Evolutionary conservation across 2,888 invertebrate genomes (phyloP), one percentile per base, ranked within the genome.

Genomic region (Idaea aversata): DNA sequence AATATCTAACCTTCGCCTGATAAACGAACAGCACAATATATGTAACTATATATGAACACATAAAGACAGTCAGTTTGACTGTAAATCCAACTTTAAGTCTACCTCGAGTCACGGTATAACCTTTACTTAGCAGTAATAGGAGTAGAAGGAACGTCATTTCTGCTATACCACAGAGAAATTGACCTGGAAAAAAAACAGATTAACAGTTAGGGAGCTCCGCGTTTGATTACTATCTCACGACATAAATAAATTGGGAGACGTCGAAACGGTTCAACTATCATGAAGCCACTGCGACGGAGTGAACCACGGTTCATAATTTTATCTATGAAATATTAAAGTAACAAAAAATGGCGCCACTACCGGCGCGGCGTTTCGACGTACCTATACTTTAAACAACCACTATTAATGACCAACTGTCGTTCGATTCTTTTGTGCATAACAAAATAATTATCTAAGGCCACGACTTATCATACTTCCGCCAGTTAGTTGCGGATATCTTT

Each of bases 41-140:
- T 0, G 95, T 94, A 63, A 96, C 92, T 0, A 95, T 89, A 77
- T 97, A 98, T 6, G 95, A 80, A 71, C 96, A 95, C 94, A 97
- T 96, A 86, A 98, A 98, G 3, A 96, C 88, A 0, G 96, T 95
- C 62, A 98, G 88, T 85, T 96, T 97, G 61, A 97, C 94, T 0
- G 96, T 95, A 70, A 97, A 96, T 13, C 93, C 93, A 0, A 95
- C 88, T 63, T 96, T 95, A 34, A 98, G 93, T 0, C 97, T 92
- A 0, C 97, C 98, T 63, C 98, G 94, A 0, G 98, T 98, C 36
- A 98, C 96, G 0, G 98, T 98, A 84, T 96, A 98, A 0, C 98
- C 98, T 82, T 98, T 98, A 0, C 96, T 98, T 86, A 98, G 91
- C 5, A 98, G 89, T 1, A 98, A 93, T 63, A 98, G 90, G 15